Evolutionary conservation across 2,888 invertebrate genomes (phyloP), one percentile per base, ranked within the genome.

Genomic region (Drosophila diplacantha): DNA sequence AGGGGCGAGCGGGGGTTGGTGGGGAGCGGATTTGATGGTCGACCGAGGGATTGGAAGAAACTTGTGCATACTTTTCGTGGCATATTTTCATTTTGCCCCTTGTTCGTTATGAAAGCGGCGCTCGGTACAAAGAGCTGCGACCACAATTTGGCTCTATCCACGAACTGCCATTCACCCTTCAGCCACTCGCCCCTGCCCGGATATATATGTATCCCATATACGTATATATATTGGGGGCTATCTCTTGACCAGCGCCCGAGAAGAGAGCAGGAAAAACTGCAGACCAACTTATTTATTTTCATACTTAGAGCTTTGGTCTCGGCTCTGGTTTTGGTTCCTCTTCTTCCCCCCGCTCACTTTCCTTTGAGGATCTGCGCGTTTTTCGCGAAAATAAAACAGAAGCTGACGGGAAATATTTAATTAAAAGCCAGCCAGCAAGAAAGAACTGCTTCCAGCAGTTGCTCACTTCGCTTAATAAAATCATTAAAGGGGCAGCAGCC

Each of bases 201-300:
- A 32, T 51, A 22, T 18, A 38, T 26, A 26, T 22, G 29, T 16
- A 16, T n/a, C n/a, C n/a, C 16, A 6, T 46, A 32, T 32, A 31
- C 18, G 7, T 31, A 34, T 32, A 22, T 32, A 32, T n/a, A 5
- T 41, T 26, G 37, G 54, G 49, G 65, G 44, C 53, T 66, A 69
- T 71, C 74, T 71, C 65, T 71, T 69, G 54, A 41, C 60, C 60
- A 59, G 22, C 75, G 58, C 61, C 11, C 37, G 47, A 26, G 31
- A 43, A 29, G 38, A 51, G 46, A 47, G 35, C 50, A 26, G 35
- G 20, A 29, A 52, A 54, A 70, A 41, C 50, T 64, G 61, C 24
- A 58, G 67, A 52, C 50, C 47, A 75, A 73, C 59, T 75, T 79
- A 75, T 75, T 76, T 79, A 75, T 76, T 79, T 76, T 75, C 66